A percentile compares a stretch with the other conserved stretches of the same genome.
Evolutionary conservation across 2,888 invertebrate species (phyloP).

Genomic region (Calameuta idolon): DNA sequence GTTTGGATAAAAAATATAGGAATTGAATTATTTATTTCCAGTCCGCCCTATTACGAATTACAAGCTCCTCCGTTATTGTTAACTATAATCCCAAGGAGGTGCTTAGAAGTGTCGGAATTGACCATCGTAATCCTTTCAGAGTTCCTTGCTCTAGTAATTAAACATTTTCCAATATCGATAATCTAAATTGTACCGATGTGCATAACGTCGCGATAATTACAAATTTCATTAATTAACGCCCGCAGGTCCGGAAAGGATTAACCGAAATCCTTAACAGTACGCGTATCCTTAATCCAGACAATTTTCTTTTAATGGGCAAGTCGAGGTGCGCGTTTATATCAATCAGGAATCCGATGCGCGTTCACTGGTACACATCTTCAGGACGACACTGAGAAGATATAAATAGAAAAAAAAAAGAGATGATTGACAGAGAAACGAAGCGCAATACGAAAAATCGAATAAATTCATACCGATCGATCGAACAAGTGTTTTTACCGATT

Average conservation of each 20-base stretch:
- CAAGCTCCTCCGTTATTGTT: neutral
- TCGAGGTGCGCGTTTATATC: neutral
- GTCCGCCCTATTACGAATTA: neutral
- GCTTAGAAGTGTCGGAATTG: neutral
- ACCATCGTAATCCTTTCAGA: neutral
- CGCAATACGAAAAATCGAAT: neutral
- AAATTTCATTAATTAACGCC: neutral
- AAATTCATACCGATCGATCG: neutral
- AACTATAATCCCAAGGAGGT: neutral
- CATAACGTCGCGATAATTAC: neutral
- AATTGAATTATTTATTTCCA: neutral
- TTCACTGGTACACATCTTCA: neutral
- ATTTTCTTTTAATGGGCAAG: neutral
- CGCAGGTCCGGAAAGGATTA: neutral
- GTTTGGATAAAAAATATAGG: constrained; percentile 7
- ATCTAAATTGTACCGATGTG: neutral
- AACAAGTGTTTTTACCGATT: neutral
- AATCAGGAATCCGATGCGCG: neutral
- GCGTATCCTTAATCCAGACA: neutral
- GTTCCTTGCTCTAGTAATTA: neutral
- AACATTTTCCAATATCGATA: neutral
- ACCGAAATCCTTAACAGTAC: neutral
- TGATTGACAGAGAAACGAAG: neutral
- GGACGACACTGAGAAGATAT: neutral
- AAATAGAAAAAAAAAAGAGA: neutral